Percentiles rank a stretch among this genome's conserved stretches.
These are phyloP conservation scores for Dioctria rufipes DNA, from an alignment of 2,888 invertebrate species.

Conservation along the genomic window DNA sequence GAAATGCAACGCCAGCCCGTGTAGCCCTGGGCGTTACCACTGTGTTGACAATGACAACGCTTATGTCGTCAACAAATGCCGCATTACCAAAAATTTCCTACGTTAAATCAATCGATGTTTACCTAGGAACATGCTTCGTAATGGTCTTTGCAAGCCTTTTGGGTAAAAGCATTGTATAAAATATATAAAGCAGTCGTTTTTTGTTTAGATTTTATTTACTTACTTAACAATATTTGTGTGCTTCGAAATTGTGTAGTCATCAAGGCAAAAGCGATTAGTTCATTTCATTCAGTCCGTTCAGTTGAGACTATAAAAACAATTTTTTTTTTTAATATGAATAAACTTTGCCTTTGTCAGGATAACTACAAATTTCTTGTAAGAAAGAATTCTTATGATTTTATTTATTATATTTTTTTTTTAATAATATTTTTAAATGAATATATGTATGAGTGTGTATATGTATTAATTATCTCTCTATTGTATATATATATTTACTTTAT, in stretches of 20 bases:
- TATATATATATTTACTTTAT: not conserved
- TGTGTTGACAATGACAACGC: constrained; percentile 97
- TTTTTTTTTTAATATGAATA: too few species aligned
- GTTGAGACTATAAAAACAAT: too few species aligned
- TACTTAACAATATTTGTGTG: not conserved
- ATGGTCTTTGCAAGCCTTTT: constrained; percentile 98
- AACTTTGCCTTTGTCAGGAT: too few species aligned
- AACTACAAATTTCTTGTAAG: too few species aligned
- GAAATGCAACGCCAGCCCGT: constrained; percentile 94
- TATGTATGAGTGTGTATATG: constrained; percentile 20
- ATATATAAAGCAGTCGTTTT: constrained; percentile 40
- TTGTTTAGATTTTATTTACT: constrained; percentile 22
- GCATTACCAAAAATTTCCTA: constrained; percentile 98
- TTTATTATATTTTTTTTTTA: too few species aligned
- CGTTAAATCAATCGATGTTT: constrained; percentile 98
- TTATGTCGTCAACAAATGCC: constrained; percentile 96
- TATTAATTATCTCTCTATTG: constrained; percentile 12
- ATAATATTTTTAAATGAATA: not conserved
- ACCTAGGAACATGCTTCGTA: constrained; percentile 97
- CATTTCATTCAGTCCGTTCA: too few species aligned
- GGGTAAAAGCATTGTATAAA: constrained; percentile 76
- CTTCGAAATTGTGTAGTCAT: not conserved
- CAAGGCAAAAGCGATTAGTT: not conserved
- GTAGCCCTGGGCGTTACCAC: constrained; percentile 95
- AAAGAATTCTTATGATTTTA: too few species aligned